Conservation (phyloP, 2,113 vertebrate species). For the Columbina picui region DNA sequence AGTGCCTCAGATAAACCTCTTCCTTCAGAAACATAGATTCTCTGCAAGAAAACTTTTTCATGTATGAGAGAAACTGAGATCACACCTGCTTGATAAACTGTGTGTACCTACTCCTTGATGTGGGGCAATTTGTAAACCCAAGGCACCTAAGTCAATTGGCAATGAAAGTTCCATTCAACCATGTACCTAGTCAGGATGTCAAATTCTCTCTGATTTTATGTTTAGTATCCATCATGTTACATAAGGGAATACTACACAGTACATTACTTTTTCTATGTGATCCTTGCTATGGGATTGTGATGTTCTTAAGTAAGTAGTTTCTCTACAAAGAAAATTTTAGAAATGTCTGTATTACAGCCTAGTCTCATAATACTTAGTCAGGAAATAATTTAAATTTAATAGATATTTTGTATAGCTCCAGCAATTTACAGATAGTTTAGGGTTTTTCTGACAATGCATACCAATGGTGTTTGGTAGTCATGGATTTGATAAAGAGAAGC, state of each 20-base stretch:
- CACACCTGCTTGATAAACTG: not conserved
- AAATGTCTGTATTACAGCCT: not conserved
- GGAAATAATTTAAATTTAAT: not conserved
- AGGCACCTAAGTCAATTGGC: not conserved
- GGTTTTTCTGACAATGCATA: not conserved
- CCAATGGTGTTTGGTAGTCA: not conserved
- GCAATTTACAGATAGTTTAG: not conserved
- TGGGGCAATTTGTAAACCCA: not conserved
- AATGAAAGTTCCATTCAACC: not conserved
- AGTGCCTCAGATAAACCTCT: not conserved
- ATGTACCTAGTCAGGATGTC: not conserved
- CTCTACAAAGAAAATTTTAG: not conserved
- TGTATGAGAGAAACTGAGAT: not conserved
- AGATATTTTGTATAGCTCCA: not conserved
- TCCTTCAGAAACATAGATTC: not conserved
- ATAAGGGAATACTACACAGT: not conserved
- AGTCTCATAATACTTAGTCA: not conserved
- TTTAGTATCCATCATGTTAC: not conserved
- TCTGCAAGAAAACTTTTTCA: not conserved
- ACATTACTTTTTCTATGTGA: not conserved
- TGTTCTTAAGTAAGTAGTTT: not conserved
- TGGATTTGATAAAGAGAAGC: not conserved
- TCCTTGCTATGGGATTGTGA: not conserved
- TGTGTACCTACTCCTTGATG: not conserved
- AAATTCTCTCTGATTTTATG: not conserved